phyloP scores from a whole-genome alignment of 2,888 invertebrate genomes.

The Heteromyza rotundicornis region DNA sequence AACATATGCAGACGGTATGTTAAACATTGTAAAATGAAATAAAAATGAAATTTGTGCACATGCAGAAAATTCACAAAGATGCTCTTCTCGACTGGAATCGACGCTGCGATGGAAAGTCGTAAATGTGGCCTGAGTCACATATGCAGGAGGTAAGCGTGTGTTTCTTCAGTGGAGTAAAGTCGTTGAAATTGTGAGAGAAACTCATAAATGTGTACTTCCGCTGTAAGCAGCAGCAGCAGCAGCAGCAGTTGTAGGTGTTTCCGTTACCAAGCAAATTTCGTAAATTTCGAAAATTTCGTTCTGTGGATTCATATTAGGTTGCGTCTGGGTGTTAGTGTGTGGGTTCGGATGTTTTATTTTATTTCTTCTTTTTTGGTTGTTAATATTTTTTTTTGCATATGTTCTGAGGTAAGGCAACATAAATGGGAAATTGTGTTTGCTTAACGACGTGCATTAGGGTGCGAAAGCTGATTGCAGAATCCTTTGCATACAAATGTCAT shows the following conservation, averaged over 20 bases:
- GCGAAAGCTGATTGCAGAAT: conserved; percentile 40
- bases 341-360: too few relatives aligned
- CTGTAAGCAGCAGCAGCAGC: too few relatives aligned
- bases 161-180: background rate
- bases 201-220: conserved; percentile 5
- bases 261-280: background rate
- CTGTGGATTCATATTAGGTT: background rate
- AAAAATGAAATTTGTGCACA: conserved; percentile 11
- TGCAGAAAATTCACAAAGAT: conserved; percentile 2
- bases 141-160: background rate
- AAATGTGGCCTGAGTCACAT: too few relatives aligned
- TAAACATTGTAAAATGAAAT: conserved; percentile 37
- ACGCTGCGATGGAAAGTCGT: background rate
- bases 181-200: too few relatives aligned
- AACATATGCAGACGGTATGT: conserved; percentile 49
- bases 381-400: conserved; percentile 7
- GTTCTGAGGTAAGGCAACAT: conserved; percentile 3
- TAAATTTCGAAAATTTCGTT: conserved; percentile 4
- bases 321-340: conserved; percentile 6
- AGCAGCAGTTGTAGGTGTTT: conserved; percentile 1
- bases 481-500: background rate
- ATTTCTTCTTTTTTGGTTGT: too few relatives aligned
- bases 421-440: conserved; percentile 38
- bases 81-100: background rate
- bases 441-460: conserved; percentile 50